Percentiles rank a stretch among this genome's conserved stretches.
Conservation (phyloP, 92 coral and sea anemone species). For the Muricea muricata region DNA sequence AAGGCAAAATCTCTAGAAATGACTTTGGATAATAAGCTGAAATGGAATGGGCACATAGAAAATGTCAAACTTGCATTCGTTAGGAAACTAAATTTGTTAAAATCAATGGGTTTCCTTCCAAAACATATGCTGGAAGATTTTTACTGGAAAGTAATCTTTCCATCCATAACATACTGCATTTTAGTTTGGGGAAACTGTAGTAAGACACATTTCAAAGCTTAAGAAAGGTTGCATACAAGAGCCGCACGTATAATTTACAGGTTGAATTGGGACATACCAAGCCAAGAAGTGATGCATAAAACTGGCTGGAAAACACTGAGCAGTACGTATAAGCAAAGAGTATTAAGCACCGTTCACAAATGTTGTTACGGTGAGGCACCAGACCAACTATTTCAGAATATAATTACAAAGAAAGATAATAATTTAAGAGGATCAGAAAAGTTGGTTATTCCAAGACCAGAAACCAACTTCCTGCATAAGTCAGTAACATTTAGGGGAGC, state of each 20-base stretch:
- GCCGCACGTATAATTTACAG: conserved; percentile 13
- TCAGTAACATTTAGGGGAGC: conserved; percentile 34
- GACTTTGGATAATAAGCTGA: conserved; percentile 12
- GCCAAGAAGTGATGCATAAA: background rate
- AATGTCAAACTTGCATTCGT: background rate
- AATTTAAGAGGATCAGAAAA: conserved; percentile 2
- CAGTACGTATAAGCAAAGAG: background rate
- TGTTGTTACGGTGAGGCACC: conserved; percentile 9
- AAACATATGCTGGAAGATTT: conserved; percentile 18
- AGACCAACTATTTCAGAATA: conserved; percentile 21
- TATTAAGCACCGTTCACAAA: background rate
- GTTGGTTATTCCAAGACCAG: conserved; percentile 10
- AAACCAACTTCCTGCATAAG: conserved; percentile 16
- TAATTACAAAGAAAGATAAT: conserved; percentile 2
- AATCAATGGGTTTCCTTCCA: conserved; percentile 9
- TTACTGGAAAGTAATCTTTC: conserved; percentile 18
- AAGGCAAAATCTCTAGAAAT: background rate
- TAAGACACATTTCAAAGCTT: conserved; percentile 2
- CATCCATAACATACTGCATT: conserved; percentile 18
- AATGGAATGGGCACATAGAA: background rate
- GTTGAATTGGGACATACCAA: background rate
- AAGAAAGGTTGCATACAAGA: conserved; percentile 13
- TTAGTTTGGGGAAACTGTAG: background rate
- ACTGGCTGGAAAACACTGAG: background rate
- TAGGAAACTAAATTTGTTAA: background rate